Evolutionary conservation across 2,888 invertebrate genomes (phyloP), one percentile per base, ranked within the genome.

Genomic region (Acrocyrtus sp.): DNA sequence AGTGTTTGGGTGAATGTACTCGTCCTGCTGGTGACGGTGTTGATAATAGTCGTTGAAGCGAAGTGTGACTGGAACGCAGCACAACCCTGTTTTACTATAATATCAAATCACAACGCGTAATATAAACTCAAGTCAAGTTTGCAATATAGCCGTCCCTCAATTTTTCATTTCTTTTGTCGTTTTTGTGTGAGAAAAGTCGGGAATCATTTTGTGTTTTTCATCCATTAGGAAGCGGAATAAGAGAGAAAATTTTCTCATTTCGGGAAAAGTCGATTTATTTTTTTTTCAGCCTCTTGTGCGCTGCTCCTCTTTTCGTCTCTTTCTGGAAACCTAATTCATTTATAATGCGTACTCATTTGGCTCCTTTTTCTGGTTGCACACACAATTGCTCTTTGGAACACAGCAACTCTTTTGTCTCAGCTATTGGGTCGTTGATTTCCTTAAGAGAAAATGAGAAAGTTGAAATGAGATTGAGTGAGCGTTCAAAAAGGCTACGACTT

Each of bases 191-290:
- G 45, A 19, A 45, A 45, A 45, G 39, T 15, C 15, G 39, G 12
- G 47, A 53, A 45, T 29, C 19, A 67, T 41, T 72, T 72, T 54
- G 65, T 72, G 62, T 62, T 66, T 63, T 75, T 73, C 62, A 75
- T 77, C 73, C 75, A 75, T 75, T 73, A 77, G 70, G 56, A 56
- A 67, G 60, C 54, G 63, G 72, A 72, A 41, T 75, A 62, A 72
- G 41, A 56, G 21, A 72, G 56, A 39, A 72, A 34, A 75, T 54
- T 67, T 72, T 75, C 41, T 50, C 24, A 62, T 72, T 75, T 70
- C 51, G 17, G 34, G 10, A 54, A 45, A 66, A 65, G 50, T 56
- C 50, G 58, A n/a, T n/a, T n/a, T n/a, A n/a, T n/a, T n/a, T n/a
- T n/a, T n/a, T 12, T 34, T 34, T 12, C 12, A 34, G 34, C 5